Conservation (phyloP, 2,888 invertebrate genomes). For the Trissolcus japonicus region DNA sequence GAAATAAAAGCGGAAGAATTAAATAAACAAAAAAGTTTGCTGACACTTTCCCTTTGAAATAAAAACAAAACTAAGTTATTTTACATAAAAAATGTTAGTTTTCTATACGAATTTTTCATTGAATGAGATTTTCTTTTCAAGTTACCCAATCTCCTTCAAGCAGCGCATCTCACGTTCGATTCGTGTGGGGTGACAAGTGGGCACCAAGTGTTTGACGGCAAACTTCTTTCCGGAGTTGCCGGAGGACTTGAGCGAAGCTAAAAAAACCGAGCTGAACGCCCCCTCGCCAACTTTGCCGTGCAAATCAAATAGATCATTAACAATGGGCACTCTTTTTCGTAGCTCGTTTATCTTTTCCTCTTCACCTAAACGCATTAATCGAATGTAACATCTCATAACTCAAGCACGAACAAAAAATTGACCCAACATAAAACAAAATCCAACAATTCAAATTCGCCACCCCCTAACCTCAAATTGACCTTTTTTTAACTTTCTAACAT, state of each 20-base stretch:
- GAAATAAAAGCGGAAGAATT: no score
- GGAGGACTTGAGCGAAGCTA: conserved; percentile 81
- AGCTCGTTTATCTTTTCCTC: conserved; percentile 75
- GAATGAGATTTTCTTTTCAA: background rate
- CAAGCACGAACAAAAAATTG: no score
- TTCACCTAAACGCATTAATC: conserved; percentile 31
- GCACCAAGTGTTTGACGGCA: conserved; percentile 91
- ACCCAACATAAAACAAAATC: no score
- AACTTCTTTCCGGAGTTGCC: conserved; percentile 78
- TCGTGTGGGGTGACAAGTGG: conserved; percentile 89
- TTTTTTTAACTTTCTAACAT: no score
- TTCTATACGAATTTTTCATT: no score
- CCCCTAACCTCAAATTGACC: no score
- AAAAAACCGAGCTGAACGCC: conserved; percentile 91
- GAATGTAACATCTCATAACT: background rate
- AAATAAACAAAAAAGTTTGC: no score
- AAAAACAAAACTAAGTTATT: no score
- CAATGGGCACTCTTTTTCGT: conserved; percentile 79
- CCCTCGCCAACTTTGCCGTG: conserved; percentile 88
- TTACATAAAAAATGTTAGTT: no score
- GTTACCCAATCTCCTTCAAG: conserved; percentile 85
- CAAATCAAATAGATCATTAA: conserved; percentile 82
- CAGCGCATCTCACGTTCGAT: conserved; percentile 89
- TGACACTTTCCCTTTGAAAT: no score
- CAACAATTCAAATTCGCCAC: no score